phyloP scores from a whole-genome alignment of 2,113 vertebrate species.

The Sorex fumeus region DNA sequence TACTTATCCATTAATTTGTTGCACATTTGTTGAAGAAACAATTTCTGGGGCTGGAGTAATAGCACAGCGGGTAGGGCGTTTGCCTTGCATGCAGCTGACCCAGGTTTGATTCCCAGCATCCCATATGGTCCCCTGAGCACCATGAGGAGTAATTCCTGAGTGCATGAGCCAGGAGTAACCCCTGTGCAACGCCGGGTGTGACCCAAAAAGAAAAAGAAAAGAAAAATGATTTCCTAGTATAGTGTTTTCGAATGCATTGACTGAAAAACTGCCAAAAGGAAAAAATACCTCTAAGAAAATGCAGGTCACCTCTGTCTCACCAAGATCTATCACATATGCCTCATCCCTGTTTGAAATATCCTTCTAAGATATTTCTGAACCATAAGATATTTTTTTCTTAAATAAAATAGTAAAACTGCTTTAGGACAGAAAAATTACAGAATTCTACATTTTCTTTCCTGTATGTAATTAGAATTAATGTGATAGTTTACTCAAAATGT shows the following conservation, averaged over 20 bases:
- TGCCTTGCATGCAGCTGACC: no score
- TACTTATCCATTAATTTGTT: neutral
- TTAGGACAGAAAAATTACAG: slow-evolving; percentile 36
- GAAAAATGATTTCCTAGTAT: neutral
- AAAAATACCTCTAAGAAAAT: neutral
- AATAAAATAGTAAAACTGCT: slow-evolving; percentile 52
- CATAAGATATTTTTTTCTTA: slow-evolving; percentile 30
- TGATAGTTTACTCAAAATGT: neutral
- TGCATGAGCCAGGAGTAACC: no score
- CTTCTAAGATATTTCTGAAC: slow-evolving; percentile 6
- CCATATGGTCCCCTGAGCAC: no score
- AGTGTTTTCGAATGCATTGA: neutral
- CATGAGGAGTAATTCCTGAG: no score
- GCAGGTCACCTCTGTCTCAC: neutral
- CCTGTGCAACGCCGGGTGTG: no score
- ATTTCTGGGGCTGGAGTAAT: no score
- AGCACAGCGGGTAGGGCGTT: no score
- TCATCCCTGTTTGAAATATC: neutral
- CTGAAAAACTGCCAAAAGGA: slow-evolving; percentile 4
- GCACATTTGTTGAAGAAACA: neutral
- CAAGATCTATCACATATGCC: neutral
- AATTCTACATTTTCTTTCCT: slow-evolving; percentile 44
- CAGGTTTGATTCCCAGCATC: no score
- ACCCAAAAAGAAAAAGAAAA: no score
- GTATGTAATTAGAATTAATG: neutral